Evolutionary conservation across 1,140 invertebrate species (phyloP), one percentile per base, ranked within the genome.

Genomic region (Nephotettix cincticeps): DNA sequence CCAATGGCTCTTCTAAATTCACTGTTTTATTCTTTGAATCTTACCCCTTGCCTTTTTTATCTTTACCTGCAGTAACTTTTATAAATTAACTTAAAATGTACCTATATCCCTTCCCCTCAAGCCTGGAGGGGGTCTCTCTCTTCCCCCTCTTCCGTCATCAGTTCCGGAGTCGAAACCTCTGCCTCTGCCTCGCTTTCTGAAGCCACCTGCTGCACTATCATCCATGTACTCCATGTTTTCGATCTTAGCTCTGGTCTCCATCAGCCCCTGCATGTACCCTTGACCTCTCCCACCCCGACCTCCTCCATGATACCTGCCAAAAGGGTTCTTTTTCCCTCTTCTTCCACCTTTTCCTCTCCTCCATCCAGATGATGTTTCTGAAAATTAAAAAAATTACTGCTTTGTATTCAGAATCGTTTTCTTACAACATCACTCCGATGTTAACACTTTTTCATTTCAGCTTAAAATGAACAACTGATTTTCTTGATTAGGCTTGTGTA

Each of bases 101-200:
- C 67, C 67, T 17, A 69, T 27, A 30, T 25, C 67, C 36, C 17
- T 45, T n/a, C 67, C 67, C 28, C 30, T 69, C 27, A 69, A 27
- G 21, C 67, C 40, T 30, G 67, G 67, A 13, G 67, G 67, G 6
- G 67, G 67, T 56, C 51, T 69, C 25, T 69, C 67, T 27, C 27
- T 47, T 6, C 30, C 43, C 19, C 23, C 32, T 51, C 43, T 27
- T 25, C 27, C 17, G 27, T 68, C 40, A 17, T 43, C n/a, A 19
- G 14, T 29, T 36, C 45, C 23, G 4, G 32, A 4, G 21, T 27
- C 23, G 4, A 14, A 4, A 43, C 45, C 66, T 47, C 45, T 23
- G 1, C n/a, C n/a, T 25, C 27, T 23, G 23, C 9, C 28, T 25
- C 28, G 3, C 32, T 23, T 27, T 32, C 28, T 64, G 28, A 64